Base-by-base conservation (phyloP, 2,888 invertebrate species). In the Leucophenga maculata region DNA sequence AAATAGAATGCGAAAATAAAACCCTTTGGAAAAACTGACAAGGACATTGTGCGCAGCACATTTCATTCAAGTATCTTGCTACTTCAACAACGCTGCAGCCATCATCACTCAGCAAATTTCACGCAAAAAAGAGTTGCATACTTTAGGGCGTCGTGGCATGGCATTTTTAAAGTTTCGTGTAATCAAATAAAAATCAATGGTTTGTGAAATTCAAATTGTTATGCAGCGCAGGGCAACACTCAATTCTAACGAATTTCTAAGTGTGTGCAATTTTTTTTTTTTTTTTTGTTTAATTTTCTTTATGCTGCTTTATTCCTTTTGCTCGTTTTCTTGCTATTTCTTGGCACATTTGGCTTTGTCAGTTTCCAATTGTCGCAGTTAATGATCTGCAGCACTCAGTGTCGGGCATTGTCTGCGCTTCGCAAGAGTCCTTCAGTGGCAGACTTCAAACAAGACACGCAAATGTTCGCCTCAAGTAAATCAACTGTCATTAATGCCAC, bases 121-220 rank as follows among this genome's bases (percentile, higher is more conserved):
- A 39, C 39, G 39, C 39, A 39, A 60, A 60, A 54, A 54, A 60
- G 60, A 60, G 60, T 60, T 60, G 22, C 8, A 39, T 18, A 16
- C 44, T n/a, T 16, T 16, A 3, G 16, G 44, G 11, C 18, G 39
- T 14, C 26, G 60, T 60, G 3, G 18, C 11, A 18, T 52, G 16
- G 52, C 16, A 16, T 52, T 52, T 54, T 66, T 39, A 66, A 60
- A 60, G 60, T 60, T n/a, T 64, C 80, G 77, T 72, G 82, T 77
- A 82, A 81, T 81, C 81, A 81, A 81, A 81, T 81, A 81, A 81
- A 81, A 81, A 82, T 82, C 81, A 81, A 82, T 82, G 81, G 80
- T 70, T 81, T 82, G 81, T 81, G 78, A 81, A 81, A 81, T 82
- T 81, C 82, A 81, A 81, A 81, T 80, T 82, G 80, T 79, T 79